These are phyloP conservation scores for Tribolium castaneum DNA, from an alignment of 1,140 invertebrate genomes.

Conservation along the genomic window DNA sequence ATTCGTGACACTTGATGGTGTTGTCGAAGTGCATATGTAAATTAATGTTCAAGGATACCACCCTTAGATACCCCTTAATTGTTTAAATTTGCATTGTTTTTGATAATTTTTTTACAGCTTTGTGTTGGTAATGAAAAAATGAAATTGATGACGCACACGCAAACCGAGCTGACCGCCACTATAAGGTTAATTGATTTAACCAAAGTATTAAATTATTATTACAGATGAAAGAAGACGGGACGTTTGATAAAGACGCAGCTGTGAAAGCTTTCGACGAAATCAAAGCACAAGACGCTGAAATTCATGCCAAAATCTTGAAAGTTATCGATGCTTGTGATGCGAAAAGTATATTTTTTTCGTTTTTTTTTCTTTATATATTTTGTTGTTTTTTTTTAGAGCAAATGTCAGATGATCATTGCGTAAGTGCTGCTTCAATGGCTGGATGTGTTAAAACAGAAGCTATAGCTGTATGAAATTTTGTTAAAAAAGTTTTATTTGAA, in stretches of 20 bases:
- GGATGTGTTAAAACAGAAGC: background rate
- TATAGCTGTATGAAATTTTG: background rate
- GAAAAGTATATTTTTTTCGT: background rate
- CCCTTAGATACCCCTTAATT: too few species aligned
- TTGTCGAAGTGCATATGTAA: too few species aligned
- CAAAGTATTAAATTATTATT: background rate
- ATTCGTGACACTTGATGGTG: too few species aligned
- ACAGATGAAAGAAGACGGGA: slow-evolving; percentile 1
- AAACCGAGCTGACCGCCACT: too few species aligned
- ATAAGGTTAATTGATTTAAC: background rate
- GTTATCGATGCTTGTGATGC: background rate
- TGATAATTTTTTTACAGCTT: too few species aligned
- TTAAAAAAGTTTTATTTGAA: background rate
- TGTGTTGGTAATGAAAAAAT: too few species aligned
- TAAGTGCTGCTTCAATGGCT: background rate
- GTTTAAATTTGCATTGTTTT: too few species aligned
- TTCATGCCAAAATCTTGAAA: slow-evolving; percentile 2
- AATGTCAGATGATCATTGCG: background rate
- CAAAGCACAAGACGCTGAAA: background rate
- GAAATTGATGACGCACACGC: too few species aligned
- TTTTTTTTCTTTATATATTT: background rate
- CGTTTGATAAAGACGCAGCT: background rate
- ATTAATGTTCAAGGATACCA: too few species aligned
- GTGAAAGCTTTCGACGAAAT: background rate
- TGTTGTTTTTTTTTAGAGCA: background rate